phyloP scores from a whole-genome alignment of 2,797 vertebrate species.

The Coilia nasus region DNA sequence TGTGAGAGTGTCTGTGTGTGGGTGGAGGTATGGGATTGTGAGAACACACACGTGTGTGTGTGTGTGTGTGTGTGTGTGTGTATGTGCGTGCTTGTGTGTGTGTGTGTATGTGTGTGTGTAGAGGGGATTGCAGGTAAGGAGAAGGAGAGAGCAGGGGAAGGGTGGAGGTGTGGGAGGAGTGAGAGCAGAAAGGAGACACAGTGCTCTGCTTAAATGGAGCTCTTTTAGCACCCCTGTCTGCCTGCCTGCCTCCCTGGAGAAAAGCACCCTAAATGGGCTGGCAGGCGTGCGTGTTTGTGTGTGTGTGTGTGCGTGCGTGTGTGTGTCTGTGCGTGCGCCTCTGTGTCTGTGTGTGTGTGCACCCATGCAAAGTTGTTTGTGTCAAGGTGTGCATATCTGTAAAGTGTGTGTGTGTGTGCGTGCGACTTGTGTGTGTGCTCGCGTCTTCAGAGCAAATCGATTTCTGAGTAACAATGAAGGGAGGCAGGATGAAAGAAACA shows the following conservation, averaged over 20 bases:
- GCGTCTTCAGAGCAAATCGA: background rate
- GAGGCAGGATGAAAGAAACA: constrained; percentile 22
- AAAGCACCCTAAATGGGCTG: constrained; percentile 13
- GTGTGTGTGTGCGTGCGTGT: too few species aligned
- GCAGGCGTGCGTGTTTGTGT: background rate
- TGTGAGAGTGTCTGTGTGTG: too few species aligned
- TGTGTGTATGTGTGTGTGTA: too few species aligned
- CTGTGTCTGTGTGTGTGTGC: background rate
- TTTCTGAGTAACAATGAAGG: constrained; percentile 16
- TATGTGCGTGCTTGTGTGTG: too few species aligned
- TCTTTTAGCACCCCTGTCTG: constrained; percentile 25
- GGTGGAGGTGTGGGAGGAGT: constrained; percentile 50
- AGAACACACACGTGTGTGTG: too few species aligned
- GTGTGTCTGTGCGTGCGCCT: background rate
- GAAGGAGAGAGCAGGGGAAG: constrained; percentile 30
- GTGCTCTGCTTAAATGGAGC: constrained; percentile 17
- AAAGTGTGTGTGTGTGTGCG: background rate
- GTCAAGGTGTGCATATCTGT: background rate
- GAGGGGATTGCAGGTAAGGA: too few species aligned
- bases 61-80: too few species aligned
- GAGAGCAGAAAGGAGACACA: background rate
- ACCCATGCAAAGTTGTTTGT: background rate
- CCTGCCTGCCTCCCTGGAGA: background rate
- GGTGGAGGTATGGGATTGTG: too few species aligned
- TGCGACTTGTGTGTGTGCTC: background rate